Conservation (phyloP, 2,888 invertebrate species). For the Rhamnusium bicolor region DNA sequence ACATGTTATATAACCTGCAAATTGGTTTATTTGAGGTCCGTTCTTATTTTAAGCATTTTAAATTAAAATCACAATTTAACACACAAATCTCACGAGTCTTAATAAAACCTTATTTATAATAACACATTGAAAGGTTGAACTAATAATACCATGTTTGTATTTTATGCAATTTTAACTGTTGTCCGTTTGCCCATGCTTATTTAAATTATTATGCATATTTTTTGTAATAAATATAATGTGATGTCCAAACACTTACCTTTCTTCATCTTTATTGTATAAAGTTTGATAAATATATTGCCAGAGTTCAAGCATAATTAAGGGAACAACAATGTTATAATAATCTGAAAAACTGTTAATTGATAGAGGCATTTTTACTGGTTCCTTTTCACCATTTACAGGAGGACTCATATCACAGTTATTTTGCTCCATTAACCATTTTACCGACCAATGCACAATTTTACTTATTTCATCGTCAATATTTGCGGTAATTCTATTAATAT, state of each 20-base stretch:
- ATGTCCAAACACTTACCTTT: constrained; percentile 42
- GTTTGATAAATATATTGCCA: constrained; percentile 72
- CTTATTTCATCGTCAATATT: constrained; percentile 71
- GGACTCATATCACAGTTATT: constrained; percentile 72
- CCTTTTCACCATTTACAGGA: constrained; percentile 70
- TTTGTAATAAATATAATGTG: not conserved
- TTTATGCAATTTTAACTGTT: too few relatives aligned
- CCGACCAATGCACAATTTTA: constrained; percentile 78
- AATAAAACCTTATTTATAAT: too few relatives aligned
- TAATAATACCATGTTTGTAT: too few relatives aligned
- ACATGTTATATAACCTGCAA: too few relatives aligned
- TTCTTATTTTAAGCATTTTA: too few relatives aligned
- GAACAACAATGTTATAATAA: constrained; percentile 75
- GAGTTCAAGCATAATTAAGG: constrained; percentile 76
- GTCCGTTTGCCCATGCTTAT: too few relatives aligned
- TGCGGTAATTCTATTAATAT: constrained; percentile 20
- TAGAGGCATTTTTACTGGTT: constrained; percentile 73
- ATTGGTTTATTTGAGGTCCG: too few relatives aligned
- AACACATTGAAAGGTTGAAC: too few relatives aligned
- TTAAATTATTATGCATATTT: not conserved
- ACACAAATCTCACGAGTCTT: too few relatives aligned
- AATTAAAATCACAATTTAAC: too few relatives aligned
- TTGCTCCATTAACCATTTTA: constrained; percentile 78
- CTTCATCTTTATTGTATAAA: constrained; percentile 44
- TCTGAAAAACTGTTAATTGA: constrained; percentile 75